Base-by-base conservation (phyloP, 2,113 vertebrate genomes). In the Thamnaconus septentrionalis region DNA sequence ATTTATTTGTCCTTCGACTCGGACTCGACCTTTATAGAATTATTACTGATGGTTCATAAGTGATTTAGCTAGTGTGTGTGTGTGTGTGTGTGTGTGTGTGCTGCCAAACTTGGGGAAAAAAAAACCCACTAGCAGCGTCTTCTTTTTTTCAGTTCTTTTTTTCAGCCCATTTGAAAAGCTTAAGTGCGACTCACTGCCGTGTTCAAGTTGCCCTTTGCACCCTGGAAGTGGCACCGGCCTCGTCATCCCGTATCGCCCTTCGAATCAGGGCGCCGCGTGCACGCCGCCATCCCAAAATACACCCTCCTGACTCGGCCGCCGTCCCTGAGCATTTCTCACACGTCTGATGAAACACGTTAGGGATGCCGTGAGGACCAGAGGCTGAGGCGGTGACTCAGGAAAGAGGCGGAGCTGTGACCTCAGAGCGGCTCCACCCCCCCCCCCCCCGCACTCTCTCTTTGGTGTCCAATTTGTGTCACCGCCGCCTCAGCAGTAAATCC, bases 331-430 rank as follows among this genome's bases (percentile, higher is more conserved):
- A 11, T 64, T 59, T 64, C 62, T 41, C 44, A 77, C 73, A 78
- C 47, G 40, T 68, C 40, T 80, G 61, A 82, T 83, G 72, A 78
- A 79, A 73, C 59, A 63, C 70, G 73, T 85, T 42, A 61, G 56
- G 12, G 31, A 54, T 31, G 54, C 39, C 11, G 10, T 43, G 56
- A 69, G 61, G 66, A 59, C 67, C 56, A 53, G 42, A 53, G 42
- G 0, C 8, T 50, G 64, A 73, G 8, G 8, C 40, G 53, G 4
- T 54, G 40, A 10, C 5, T 31, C 55, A 10, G 60, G 61, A 47
- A 41, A 64, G 55, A 48, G 41, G 61, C 46, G 3, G 64, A 43
- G 62, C 59, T 7, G 10, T 71, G 67, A 87, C 83, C 80, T 81
- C 82, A 81, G 64, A 71, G 66, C 66, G n/a, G n/a, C 9, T 5